Evolutionary conservation across 2,113 vertebrate species (phyloP).

Genomic region (Geococcyx californianus): DNA sequence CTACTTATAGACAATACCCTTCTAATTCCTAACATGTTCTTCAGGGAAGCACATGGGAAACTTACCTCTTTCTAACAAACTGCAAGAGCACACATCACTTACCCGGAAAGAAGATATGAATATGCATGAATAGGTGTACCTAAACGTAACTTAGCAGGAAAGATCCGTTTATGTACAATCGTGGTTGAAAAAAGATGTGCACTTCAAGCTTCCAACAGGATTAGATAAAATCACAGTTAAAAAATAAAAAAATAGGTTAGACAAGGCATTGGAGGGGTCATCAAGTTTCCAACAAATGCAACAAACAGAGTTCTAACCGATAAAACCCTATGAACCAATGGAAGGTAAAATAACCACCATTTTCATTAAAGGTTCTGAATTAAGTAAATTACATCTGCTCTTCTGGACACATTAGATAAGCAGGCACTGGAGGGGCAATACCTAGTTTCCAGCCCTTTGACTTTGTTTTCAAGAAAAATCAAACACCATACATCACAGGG

Average conservation of each 20-base stretch:
- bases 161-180: neutral
- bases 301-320: neutral
- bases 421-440: neutral
- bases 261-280: neutral
- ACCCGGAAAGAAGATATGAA: neutral
- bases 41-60: neutral
- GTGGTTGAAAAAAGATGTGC: neutral
- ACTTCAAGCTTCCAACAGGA: neutral
- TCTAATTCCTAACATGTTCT: neutral
- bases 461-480: conserved; percentile 15
- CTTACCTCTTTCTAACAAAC: neutral
- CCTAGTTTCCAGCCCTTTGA: neutral
- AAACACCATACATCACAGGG: neutral
- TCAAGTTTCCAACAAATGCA: neutral
- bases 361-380: neutral
- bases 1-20: neutral
- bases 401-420: neutral
- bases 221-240: neutral
- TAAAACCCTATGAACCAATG: neutral
- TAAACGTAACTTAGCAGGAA: neutral
- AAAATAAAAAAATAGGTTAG: neutral
- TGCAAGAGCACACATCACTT: neutral
- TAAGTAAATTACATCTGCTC: neutral
- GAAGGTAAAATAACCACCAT: neutral
- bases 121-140: neutral